A percentile compares a stretch with the other conserved stretches of the same genome.
phyloP scores from a whole-genome alignment of 2,113 vertebrate genomes.

The Perognathus longimembris region DNA sequence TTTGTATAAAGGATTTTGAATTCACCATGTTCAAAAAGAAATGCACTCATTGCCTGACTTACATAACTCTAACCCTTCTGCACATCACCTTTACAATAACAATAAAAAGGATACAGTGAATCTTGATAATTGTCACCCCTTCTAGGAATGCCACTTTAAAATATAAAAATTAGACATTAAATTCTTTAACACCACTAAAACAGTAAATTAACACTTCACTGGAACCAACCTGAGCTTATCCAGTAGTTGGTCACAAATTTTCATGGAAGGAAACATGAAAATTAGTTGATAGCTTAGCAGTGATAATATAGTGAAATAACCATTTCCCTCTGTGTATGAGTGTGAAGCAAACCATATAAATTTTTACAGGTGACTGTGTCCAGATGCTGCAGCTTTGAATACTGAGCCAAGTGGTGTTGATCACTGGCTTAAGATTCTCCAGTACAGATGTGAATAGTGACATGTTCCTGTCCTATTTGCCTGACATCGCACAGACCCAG shows the following conservation, averaged over 20 bases:
- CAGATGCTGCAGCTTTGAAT: neutral
- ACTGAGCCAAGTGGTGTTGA: neutral
- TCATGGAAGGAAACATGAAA: neutral
- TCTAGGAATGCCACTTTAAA: too few species aligned
- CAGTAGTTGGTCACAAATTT: neutral
- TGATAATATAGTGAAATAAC: constrained; percentile 5
- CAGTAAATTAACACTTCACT: constrained; percentile 1
- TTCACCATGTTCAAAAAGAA: too few species aligned
- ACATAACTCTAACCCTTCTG: too few species aligned
- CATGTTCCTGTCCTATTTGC: neutral
- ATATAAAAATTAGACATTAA: too few species aligned
- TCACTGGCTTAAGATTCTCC: neutral
- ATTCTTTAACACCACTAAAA: neutral
- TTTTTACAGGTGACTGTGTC: neutral
- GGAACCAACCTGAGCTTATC: neutral
- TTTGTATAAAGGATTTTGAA: too few species aligned
- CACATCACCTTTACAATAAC: too few species aligned
- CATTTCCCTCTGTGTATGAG: neutral
- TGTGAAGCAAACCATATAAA: neutral
- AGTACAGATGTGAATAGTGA: neutral
- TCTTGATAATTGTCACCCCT: too few species aligned
- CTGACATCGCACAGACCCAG: neutral
- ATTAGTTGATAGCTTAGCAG: neutral
- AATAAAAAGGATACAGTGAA: too few species aligned
- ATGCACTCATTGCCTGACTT: too few species aligned